Base-by-base conservation (phyloP, 2,888 invertebrate species). In the Drosophila cognata region DNA sequence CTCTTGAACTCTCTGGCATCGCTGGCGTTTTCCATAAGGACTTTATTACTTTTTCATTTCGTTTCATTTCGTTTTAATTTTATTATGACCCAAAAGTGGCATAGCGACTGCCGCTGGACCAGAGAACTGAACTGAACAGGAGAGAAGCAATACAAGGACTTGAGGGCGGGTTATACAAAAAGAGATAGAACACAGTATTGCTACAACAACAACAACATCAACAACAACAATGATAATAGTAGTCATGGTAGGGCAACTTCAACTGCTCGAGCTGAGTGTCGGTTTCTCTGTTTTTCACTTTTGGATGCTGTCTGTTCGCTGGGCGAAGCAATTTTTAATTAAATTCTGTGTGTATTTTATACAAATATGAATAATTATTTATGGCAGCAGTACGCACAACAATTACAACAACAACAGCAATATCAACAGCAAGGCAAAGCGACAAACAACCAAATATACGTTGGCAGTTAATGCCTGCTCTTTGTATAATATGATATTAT, bases 301-400 rank as follows among this genome's bases (percentile, higher is more conserved):
- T 55, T 51, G 46, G 51, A 10, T 11, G 8, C 61, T 66, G 41
- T 46, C 52, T 62, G 58, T 38, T 58, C 58, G 65, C 33, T 29
- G 48, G 60, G 71, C 80, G 73, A 81, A 87, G 77, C 85, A 87
- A 91, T 89, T 89, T 89, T 89, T 89, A 89, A 89, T 89, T 91
- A 89, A 89, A 89, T 91, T 91, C 81, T 90, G 80, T 84, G 82
- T 84, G 77, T 89, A 89, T 90, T 86, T 86, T 79, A 84, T 89
- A 89, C 81, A 91, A 91, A 89, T 90, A 90, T 89, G 89, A 90
- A 91, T 91, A 91, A 89, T 91, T 89, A 90, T 84, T 90, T 91
- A 89, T 90, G 89, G 84, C 88, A 74, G 29, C 66, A 53, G 48
- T 57, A 62, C 53, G 74, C 72, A 56, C 69, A 64, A 28, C 55